phyloP scores from a whole-genome alignment of 2,113 vertebrate species.

The Hippotragus niger region DNA sequence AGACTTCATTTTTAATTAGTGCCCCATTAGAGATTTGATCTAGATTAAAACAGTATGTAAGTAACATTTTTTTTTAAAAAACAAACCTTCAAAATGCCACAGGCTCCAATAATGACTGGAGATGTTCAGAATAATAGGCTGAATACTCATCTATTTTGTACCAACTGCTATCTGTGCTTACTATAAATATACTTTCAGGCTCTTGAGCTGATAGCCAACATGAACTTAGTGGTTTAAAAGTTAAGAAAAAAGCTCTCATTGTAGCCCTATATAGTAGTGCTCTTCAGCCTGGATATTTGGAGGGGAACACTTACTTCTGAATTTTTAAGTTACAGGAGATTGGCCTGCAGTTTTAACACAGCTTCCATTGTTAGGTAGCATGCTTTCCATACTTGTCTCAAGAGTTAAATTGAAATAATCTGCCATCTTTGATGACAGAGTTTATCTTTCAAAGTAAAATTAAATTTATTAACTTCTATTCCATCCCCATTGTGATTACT shows the following conservation, averaged over 20 bases:
- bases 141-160: background rate
- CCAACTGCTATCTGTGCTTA: background rate
- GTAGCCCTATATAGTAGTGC: background rate
- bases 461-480: background rate
- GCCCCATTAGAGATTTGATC: background rate
- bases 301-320: background rate
- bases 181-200: background rate
- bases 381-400: background rate
- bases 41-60: background rate
- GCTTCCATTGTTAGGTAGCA: background rate
- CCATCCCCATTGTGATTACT: background rate
- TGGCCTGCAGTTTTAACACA: background rate
- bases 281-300: background rate
- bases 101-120: background rate
- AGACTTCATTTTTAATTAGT: slow-evolving; percentile 22
- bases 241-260: background rate
- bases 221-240: slow-evolving; percentile 14
- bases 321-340: slow-evolving; percentile 23
- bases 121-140: background rate
- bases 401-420: slow-evolving; percentile 11
- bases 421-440: background rate
- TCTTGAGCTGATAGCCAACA: background rate
- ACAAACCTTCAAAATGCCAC: background rate
- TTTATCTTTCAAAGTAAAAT: background rate
- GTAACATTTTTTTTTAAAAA: background rate